A percentile compares a stretch with the other conserved stretches of the same genome.
These are phyloP conservation scores for Excalfactoria chinensis DNA, from an alignment of 2,113 vertebrate species.

Conservation along the genomic window DNA sequence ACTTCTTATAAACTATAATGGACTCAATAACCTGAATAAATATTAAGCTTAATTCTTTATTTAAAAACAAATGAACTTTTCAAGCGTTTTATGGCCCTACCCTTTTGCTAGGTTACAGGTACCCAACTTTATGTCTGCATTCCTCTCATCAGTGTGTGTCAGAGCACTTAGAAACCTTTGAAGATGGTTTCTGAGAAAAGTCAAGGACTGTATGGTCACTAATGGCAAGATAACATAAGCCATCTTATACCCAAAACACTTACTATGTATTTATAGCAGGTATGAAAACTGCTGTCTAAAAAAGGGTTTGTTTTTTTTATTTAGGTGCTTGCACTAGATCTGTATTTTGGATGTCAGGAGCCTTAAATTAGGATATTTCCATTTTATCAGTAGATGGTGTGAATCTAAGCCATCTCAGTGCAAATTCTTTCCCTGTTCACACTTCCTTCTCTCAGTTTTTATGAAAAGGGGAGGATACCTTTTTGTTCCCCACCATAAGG, in stretches of 20 bases:
- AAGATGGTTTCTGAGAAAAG: neutral
- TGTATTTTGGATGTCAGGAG: neutral
- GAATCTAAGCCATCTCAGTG: neutral
- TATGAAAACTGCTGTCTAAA: neutral
- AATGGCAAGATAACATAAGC: neutral
- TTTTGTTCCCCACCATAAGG: neutral
- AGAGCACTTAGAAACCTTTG: neutral
- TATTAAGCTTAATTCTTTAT: neutral
- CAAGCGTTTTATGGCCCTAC: neutral
- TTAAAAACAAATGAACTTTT: neutral
- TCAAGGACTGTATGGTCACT: neutral
- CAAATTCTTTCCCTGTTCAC: neutral
- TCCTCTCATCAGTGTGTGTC: neutral
- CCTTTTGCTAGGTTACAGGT: neutral
- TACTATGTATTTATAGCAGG: neutral
- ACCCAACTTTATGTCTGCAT: neutral
- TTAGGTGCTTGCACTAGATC: neutral
- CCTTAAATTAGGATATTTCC: neutral
- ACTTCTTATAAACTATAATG: neutral
- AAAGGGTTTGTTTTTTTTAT: neutral
- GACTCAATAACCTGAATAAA: neutral
- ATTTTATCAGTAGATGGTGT: neutral
- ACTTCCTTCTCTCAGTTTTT: neutral
- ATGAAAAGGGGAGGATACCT: neutral
- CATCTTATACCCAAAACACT: neutral